These are phyloP conservation scores for Cyprinus carpio DNA, from an alignment of 2,113 vertebrate species.

Conservation along the genomic window DNA sequence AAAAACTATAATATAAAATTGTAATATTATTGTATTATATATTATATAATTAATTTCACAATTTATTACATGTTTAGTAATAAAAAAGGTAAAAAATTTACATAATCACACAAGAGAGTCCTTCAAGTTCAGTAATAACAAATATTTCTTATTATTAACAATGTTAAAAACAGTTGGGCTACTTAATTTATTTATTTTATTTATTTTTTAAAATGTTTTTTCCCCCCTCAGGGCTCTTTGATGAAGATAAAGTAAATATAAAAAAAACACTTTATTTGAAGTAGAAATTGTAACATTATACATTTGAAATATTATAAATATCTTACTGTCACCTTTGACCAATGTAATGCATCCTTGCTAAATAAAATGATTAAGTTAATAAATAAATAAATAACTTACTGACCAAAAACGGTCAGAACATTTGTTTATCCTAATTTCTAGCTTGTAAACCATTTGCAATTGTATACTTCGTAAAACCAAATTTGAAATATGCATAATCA, in stretches of 20 bases:
- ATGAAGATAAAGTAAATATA: not conserved
- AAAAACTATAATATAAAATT: not conserved
- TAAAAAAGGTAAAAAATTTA: not conserved
- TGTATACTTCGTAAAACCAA: not conserved
- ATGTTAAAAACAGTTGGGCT: not conserved
- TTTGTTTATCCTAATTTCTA: not conserved
- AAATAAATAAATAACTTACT: no score
- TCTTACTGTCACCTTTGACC: no score
- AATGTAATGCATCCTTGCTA: no score
- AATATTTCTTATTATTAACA: not conserved
- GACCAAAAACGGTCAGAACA: no score
- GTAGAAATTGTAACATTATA: no score
- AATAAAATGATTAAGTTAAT: no score
- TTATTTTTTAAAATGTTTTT: no score
- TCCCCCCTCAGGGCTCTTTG: no score
- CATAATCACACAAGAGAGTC: not conserved
- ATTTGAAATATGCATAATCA: not conserved
- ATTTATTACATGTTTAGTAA: no score
- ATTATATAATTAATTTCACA: not conserved
- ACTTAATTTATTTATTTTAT: not conserved
- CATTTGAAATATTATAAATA: no score
- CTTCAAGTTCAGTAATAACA: not conserved
- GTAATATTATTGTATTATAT: not conserved
- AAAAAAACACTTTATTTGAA: not conserved
- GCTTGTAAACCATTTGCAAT: no score